Percentiles rank a stretch among this genome's conserved stretches.
Conservation (phyloP, 2,113 vertebrate species). For the Actenoides lindsayi region DNA sequence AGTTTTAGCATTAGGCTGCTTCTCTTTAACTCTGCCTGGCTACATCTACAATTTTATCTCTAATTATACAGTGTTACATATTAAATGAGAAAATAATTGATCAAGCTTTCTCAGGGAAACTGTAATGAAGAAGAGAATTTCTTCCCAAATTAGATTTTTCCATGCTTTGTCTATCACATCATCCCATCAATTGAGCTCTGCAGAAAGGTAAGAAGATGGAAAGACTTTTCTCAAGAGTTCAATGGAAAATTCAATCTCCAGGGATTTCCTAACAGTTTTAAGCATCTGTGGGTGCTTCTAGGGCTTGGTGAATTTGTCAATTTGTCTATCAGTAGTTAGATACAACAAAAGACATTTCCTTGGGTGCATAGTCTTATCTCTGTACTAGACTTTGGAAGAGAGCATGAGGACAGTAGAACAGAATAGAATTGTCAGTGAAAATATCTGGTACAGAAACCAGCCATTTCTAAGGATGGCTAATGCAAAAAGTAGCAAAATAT, state of each 20-base stretch:
- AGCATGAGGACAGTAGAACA: not conserved
- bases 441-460: not conserved
- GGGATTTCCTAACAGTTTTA: not conserved
- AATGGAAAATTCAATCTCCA: not conserved
- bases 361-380: not conserved
- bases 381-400: not conserved
- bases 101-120: not conserved
- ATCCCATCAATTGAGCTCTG: not conserved
- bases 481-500: not conserved
- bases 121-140: not conserved
- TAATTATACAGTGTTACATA: not conserved
- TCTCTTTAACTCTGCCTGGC: not conserved
- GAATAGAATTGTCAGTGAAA: not conserved
- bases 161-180: not conserved
- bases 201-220: not conserved
- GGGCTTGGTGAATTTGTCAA: not conserved
- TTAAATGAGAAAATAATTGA: not conserved
- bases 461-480: not conserved
- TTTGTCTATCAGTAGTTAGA: not conserved
- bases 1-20: not conserved
- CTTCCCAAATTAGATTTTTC: not conserved
- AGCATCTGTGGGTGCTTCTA: not conserved
- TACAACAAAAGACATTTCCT: not conserved
- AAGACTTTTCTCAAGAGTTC: not conserved
- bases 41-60: not conserved